Conservation (phyloP, 2,113 vertebrate species). For the Lathamus discolor region DNA sequence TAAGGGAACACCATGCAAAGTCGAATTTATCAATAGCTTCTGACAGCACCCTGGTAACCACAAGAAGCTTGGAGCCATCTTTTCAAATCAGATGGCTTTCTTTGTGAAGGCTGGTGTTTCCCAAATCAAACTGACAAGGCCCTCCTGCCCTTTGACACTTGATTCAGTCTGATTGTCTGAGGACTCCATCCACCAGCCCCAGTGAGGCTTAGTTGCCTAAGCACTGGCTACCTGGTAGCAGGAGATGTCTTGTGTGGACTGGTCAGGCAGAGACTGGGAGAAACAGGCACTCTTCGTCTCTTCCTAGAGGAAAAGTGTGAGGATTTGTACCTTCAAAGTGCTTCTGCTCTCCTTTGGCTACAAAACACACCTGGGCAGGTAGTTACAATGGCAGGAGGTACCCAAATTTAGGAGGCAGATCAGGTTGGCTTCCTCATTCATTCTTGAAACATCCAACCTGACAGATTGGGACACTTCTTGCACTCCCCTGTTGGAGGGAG, state of each 20-base stretch:
- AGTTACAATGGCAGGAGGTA: background rate
- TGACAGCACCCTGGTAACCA: background rate
- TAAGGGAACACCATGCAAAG: background rate
- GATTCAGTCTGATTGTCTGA: background rate
- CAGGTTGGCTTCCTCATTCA: background rate
- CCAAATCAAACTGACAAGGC: background rate
- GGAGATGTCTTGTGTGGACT: background rate
- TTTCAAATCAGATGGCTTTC: background rate
- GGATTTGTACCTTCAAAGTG: background rate
- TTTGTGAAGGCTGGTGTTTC: background rate
- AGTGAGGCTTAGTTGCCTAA: background rate
- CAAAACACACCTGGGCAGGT: background rate
- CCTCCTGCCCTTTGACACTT: background rate
- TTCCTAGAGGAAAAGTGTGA: background rate
- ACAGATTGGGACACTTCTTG: background rate
- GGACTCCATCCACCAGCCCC: background rate
- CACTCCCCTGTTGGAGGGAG: background rate
- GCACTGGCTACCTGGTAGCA: background rate
- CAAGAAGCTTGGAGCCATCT: background rate
- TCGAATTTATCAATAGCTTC: background rate
- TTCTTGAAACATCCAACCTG: background rate
- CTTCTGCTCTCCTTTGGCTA: background rate
- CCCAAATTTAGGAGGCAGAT: background rate
- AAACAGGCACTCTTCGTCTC: background rate
- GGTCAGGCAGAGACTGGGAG: background rate